A percentile compares a stretch with the other conserved stretches of the same genome.
Conservation (phyloP, 2,797 vertebrate species). For the Coluber constrictor region DNA sequence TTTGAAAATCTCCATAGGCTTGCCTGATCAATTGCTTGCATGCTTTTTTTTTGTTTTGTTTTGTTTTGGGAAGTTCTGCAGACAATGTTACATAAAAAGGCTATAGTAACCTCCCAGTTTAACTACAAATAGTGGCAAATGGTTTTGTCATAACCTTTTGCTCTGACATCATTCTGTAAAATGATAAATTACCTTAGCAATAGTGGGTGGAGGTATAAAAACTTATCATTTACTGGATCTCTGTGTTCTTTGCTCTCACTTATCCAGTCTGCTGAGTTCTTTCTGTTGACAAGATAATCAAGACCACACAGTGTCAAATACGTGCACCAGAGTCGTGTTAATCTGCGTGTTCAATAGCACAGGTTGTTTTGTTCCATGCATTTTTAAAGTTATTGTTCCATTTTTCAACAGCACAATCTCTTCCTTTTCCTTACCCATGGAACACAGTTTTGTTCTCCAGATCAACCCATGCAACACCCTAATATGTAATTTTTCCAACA, state of each 20-base stretch:
- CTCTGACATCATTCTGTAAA: conserved; percentile 24
- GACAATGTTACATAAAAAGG: background rate
- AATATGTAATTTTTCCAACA: background rate
- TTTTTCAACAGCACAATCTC: background rate
- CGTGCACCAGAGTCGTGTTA: conserved; percentile 2
- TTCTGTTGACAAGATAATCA: conserved; percentile 18
- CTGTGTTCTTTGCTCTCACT: conserved; percentile 24
- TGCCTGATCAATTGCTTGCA: background rate
- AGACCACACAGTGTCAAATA: conserved; percentile 28
- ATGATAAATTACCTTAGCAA: conserved; percentile 20
- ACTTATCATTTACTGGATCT: conserved; percentile 12
- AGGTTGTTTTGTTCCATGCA: conserved; percentile 14
- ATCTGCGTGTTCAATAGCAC: background rate
- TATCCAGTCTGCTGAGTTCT: conserved; percentile 1
- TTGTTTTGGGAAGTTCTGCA: background rate
- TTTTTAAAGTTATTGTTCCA: conserved; percentile 1
- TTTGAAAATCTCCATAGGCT: background rate
- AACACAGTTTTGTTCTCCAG: background rate
- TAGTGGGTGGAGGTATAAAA: background rate
- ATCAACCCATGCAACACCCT: background rate
- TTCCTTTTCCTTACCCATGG: background rate
- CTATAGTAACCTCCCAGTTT: background rate
- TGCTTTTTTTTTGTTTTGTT: background rate
- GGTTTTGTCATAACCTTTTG: conserved; percentile 33
- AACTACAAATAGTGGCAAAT: background rate